Conservation (phyloP, 2,797 vertebrate species). For the Pitangus sulphuratus region DNA sequence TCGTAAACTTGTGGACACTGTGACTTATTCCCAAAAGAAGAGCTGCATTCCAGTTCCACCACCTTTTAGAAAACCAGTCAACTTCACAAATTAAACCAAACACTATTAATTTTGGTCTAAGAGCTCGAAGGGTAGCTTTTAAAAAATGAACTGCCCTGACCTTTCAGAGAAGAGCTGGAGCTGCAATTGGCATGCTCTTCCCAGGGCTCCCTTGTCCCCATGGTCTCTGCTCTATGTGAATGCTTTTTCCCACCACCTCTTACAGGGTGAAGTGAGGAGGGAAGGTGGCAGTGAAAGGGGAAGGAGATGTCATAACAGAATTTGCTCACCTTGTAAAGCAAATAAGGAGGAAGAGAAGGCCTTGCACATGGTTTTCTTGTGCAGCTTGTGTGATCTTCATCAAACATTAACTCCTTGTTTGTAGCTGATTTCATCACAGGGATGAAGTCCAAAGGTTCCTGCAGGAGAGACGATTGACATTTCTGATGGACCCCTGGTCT, state of each 20-base stretch:
- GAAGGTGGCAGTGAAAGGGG: not conserved
- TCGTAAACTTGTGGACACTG: not conserved
- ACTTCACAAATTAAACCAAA: not conserved
- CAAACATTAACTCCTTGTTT: slow-evolving; percentile 73
- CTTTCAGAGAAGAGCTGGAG: not conserved
- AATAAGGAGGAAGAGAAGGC: not conserved
- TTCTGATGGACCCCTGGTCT: not conserved
- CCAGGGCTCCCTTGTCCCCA: not conserved
- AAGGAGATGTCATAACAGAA: not conserved
- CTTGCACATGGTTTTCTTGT: not conserved
- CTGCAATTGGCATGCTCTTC: not conserved
- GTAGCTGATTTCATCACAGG: slow-evolving; percentile 22
- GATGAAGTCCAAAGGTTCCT: slow-evolving; percentile 65
- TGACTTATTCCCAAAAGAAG: not conserved
- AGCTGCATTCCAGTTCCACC: not conserved
- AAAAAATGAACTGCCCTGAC: not conserved
- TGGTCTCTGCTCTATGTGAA: accelerated
- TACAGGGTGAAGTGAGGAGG: not conserved
- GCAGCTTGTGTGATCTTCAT: slow-evolving; percentile 7
- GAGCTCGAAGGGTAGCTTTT: not conserved
- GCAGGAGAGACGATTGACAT: not conserved
- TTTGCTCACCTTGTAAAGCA: slow-evolving; percentile 47
- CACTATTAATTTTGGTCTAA: not conserved
- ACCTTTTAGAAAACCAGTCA: not conserved
- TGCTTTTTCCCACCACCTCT: not conserved